Evolutionary conservation across 1,140 invertebrate genomes (phyloP).

Genomic region (Acromyrmex echinatior): DNA sequence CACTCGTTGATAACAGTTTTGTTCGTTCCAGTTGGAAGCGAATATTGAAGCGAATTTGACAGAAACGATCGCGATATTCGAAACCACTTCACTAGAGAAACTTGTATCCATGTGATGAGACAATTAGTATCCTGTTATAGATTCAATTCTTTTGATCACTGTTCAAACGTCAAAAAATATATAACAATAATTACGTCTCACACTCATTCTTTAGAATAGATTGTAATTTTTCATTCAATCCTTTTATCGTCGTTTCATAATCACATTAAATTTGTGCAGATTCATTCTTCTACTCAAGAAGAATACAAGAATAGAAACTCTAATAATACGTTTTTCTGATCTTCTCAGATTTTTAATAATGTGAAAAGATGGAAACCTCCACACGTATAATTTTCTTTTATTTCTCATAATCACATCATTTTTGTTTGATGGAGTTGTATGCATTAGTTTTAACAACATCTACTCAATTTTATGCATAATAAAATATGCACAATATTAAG

Average conservation of each 20-base stretch:
- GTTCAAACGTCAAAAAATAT: neutral
- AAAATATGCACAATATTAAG: neutral
- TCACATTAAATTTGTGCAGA: conserved; percentile 7
- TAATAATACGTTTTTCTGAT: conserved; percentile 4
- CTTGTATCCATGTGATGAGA: neutral
- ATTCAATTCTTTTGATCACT: conserved; percentile 28
- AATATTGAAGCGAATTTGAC: conserved; percentile 31
- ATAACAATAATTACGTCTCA: conserved; percentile 1
- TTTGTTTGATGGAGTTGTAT: neutral
- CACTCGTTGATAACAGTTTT: conserved; percentile 41
- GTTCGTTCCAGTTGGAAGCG: neutral
- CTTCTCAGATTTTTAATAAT: neutral
- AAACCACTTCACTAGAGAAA: conserved; percentile 26
- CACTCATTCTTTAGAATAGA: neutral
- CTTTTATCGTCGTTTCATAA: conserved; percentile 12
- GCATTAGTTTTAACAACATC: neutral
- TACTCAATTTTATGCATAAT: neutral
- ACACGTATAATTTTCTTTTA: neutral
- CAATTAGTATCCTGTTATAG: conserved; percentile 10
- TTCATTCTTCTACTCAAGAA: conserved; percentile 16
- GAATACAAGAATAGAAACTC: neutral
- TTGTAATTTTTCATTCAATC: neutral
- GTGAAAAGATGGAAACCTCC: neutral
- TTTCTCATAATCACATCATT: neutral
- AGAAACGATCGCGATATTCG: conserved; percentile 22